phyloP scores from a whole-genome alignment of 2,113 vertebrate genomes.

The Promerops cafer region DNA sequence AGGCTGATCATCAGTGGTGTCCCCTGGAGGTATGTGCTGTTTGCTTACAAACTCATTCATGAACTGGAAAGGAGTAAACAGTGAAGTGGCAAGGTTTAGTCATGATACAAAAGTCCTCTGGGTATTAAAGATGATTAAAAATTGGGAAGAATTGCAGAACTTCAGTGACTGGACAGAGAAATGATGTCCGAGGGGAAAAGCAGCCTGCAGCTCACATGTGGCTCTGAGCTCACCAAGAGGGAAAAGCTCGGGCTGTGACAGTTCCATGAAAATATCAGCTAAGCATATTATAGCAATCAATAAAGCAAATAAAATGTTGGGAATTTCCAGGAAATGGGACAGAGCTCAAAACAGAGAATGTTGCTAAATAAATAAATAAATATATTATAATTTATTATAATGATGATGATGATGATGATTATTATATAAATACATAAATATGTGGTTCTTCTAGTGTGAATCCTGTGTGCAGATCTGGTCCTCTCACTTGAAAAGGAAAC shows the following conservation, averaged over 20 bases:
- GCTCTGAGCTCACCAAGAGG: neutral
- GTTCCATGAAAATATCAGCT: neutral
- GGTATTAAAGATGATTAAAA: neutral
- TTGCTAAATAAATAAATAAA: neutral
- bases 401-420: too few species aligned
- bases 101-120: neutral
- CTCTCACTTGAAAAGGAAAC: neutral
- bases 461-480: neutral
- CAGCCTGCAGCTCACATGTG: neutral
- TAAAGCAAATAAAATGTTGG: neutral
- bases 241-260: neutral
- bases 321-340: neutral
- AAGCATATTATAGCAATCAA: neutral
- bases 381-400: neutral
- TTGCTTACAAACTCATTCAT: neutral
- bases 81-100: neutral
- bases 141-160: neutral
- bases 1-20: neutral
- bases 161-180: neutral
- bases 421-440: neutral
- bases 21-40: neutral
- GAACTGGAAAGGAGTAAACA: neutral
- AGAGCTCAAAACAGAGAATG: neutral
- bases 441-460: neutral
- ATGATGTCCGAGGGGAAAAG: neutral